Base-by-base conservation (phyloP, 2,888 invertebrate genomes). In the Bhutanitis thaidina region DNA sequence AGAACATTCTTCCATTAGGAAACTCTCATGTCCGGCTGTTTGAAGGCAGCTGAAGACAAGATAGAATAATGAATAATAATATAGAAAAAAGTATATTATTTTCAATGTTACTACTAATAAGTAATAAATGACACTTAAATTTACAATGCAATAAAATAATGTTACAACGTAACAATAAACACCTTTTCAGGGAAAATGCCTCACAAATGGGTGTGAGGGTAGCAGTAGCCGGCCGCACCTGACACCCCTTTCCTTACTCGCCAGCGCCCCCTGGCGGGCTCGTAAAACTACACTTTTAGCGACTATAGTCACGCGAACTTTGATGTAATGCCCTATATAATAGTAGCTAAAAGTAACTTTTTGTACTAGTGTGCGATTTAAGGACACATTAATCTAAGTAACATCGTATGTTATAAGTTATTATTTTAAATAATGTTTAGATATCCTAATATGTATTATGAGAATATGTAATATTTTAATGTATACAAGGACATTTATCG, bases 261-360 rank as follows among this genome's bases (percentile, higher is more conserved):
- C 43, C 36, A 37, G 7, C 13, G 8, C 37, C 14, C 43, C 44
- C 43, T 13, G 7, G 20, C 30, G 29, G 7, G 13, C 39, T 45
- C 45, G 30, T 45, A 36, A 51, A 51, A 51, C 39, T 51, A 51
- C 43, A 49, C 44, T 51, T 51, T 45, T 36, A 51, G 51, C 40
- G 34, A 14, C 35, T 10, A 36, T 45, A 40, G 45, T 45, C 51
- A 51, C 51, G 51, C 51, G 9, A 45, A 51, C 45, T 45, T 51
- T 30, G 40, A 27, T 20, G 34, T 36, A 39, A 45, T 43, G 35
- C 20, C 20, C 30, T 14, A 15, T 32, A 32, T 39, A n/a, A n/a
- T n/a, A n/a, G n/a, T n/a, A 27, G 35, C 39, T 39, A 34, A 50
- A 44, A 34, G 27, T 37, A 20, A 37, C 37, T 49, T 43, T 48